Conservation (phyloP, 2,113 vertebrate species). For the Pluvianellus socialis region DNA sequence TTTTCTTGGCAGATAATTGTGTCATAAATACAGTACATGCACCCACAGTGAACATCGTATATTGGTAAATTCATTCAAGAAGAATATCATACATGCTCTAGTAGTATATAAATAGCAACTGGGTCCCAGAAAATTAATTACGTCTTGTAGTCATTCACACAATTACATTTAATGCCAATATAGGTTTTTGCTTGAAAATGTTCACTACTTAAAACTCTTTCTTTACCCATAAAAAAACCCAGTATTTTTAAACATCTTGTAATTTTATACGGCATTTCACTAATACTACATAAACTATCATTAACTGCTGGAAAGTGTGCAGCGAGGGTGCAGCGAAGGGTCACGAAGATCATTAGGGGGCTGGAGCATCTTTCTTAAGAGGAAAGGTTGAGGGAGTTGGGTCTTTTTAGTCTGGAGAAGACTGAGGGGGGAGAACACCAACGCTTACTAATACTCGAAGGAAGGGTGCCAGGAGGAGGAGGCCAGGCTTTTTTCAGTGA, state of each 20-base stretch:
- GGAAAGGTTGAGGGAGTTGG: too few relatives aligned
- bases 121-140: not conserved
- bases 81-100: not conserved
- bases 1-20: slow-evolving; percentile 12
- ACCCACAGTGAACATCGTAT: not conserved
- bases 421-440: too few relatives aligned
- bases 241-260: not conserved
- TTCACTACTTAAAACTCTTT: not conserved
- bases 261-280: not conserved
- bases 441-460: too few relatives aligned
- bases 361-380: too few relatives aligned
- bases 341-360: too few relatives aligned
- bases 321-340: too few relatives aligned
- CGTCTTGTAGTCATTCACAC: not conserved
- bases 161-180: not conserved
- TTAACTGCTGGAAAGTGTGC: not conserved
- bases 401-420: too few relatives aligned
- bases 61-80: not conserved
- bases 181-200: not conserved
- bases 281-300: not conserved
- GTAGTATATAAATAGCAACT: not conserved
- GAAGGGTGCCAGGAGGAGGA: too few relatives aligned
- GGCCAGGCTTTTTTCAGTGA: too few relatives aligned
- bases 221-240: not conserved
- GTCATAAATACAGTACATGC: not conserved